These are phyloP conservation scores for Toxotes lorentzi DNA, from an alignment of 2,797 vertebrate species.

Conservation along the genomic window DNA sequence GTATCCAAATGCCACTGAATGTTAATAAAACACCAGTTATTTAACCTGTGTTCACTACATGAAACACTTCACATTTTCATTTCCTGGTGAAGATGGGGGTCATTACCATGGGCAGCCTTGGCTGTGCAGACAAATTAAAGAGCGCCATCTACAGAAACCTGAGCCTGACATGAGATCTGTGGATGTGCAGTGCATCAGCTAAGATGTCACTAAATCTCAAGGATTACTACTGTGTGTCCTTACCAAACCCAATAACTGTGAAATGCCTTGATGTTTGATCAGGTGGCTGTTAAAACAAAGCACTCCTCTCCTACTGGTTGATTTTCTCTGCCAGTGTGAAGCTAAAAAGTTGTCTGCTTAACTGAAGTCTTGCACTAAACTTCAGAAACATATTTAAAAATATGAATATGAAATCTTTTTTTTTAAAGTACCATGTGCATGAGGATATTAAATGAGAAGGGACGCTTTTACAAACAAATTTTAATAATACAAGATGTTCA, in stretches of 20 bases:
- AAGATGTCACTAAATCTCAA: conserved; percentile 55
- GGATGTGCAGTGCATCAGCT: conserved; percentile 41
- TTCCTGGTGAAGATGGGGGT: background rate
- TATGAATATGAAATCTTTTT: conserved; percentile 6
- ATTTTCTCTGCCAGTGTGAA: conserved; percentile 6
- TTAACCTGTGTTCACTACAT: background rate
- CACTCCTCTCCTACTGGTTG: conserved; percentile 11
- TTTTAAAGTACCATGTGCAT: background rate
- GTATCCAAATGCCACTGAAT: background rate
- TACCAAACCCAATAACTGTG: conserved; percentile 50
- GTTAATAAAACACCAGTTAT: background rate
- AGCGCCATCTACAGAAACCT: conserved; percentile 16
- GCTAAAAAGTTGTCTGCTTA: conserved; percentile 12
- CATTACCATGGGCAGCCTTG: conserved; percentile 32
- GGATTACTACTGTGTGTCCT: conserved; percentile 54
- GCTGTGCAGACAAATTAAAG: conserved; percentile 20
- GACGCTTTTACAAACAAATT: background rate
- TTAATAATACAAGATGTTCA: conserved; percentile 1
- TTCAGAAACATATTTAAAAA: background rate
- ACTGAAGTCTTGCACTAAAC: conserved; percentile 18
- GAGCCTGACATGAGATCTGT: conserved; percentile 10
- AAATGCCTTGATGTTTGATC: conserved; percentile 59
- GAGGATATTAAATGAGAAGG: background rate
- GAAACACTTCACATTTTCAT: background rate
- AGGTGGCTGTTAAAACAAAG: conserved; percentile 59